phyloP scores from a whole-genome alignment of 35 echinoderm and acorn worm genomes.

The Apostichopus parvimensis region DNA sequence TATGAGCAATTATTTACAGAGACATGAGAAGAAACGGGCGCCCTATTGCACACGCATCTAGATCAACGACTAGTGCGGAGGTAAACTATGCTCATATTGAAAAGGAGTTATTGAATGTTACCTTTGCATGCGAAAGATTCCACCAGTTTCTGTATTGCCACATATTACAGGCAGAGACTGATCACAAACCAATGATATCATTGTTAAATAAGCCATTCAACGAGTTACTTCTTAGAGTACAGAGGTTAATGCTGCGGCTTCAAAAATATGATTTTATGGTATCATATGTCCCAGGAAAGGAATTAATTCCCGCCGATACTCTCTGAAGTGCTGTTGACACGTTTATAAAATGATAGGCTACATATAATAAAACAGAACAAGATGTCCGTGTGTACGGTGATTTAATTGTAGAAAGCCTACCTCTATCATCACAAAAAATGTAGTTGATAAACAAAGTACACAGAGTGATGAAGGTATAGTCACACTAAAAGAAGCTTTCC shows the following conservation, averaged over 20 bases:
- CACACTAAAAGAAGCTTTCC: neutral
- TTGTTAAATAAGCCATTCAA: slow-evolving; percentile 42
- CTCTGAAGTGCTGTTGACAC: slow-evolving; percentile 32
- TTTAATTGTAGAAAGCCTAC: neutral
- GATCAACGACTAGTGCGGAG: slow-evolving; percentile 12
- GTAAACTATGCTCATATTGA: slow-evolving; percentile 38
- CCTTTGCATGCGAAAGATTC: slow-evolving; percentile 58
- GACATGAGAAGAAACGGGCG: neutral
- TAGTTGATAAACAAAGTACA: neutral
- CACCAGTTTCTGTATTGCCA: slow-evolving; percentile 44
- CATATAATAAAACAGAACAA: neutral
- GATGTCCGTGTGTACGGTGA: neutral
- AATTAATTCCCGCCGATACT: slow-evolving; percentile 13
- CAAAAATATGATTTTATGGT: slow-evolving; percentile 38
- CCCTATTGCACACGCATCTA: slow-evolving; percentile 41
- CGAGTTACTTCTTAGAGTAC: slow-evolving; percentile 11
- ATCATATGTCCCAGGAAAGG: slow-evolving; percentile 22
- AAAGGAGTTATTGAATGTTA: slow-evolving; percentile 3
- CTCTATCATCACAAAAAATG: slow-evolving; percentile 1
- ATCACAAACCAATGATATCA: slow-evolving; percentile 54
- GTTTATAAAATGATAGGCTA: neutral
- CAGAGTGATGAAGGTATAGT: neutral
- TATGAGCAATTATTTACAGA: slow-evolving; percentile 52
- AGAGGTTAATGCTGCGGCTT: slow-evolving; percentile 25
- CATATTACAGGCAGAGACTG: slow-evolving; percentile 23